Evolutionary conservation across 2,113 vertebrate genomes (phyloP), one percentile per base, ranked within the genome.

Genomic region (Chionodraco myersi): DNA sequence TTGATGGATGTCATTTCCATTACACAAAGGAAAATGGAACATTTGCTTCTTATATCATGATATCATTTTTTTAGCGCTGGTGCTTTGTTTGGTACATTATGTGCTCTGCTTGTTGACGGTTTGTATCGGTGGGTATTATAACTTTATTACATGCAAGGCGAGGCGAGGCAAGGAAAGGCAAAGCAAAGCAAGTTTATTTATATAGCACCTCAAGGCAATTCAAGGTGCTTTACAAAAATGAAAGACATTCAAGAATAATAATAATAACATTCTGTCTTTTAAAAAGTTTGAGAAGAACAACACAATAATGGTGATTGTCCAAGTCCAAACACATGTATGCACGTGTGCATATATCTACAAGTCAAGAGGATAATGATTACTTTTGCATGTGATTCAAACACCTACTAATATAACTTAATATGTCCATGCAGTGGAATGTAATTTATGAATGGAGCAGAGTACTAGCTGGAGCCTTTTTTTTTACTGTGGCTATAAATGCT

Each of bases 401-500:
- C 18, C 16, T 15, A 3, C 12, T 75, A 69, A 65, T 83, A 63
- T 62, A 65, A 81, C 41, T 21, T 75, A 80, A 83, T 77, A 44
- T 65, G 51, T n/a, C 52, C 6, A 9, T 13, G 53, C 30, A 70
- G 23, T 61, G 61, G 64, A 85, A 91, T 86, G 59, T 21, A 36
- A n/a, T 79, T 81, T 85, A 44, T 88, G 74, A 89, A 85, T 86
- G 41, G 52, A 70, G 74, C 74, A 53, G 61, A 51, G 58, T 53
- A 66, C 56, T 44, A 66, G 44, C 49, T 72, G 69, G 66, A 78
- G 52, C 21, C 63, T 75, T 62, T 54, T 56, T 56, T 78, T 64
- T 87, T 69, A 89, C 59, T 16, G 48, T 47, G 76, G 70, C 73
- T 61, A 72, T 87, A 88, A 87, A 85, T 54, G 71, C 30, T 80